Conservation (phyloP, 2,797 vertebrate genomes). For the Sebastes trivittatus region DNA sequence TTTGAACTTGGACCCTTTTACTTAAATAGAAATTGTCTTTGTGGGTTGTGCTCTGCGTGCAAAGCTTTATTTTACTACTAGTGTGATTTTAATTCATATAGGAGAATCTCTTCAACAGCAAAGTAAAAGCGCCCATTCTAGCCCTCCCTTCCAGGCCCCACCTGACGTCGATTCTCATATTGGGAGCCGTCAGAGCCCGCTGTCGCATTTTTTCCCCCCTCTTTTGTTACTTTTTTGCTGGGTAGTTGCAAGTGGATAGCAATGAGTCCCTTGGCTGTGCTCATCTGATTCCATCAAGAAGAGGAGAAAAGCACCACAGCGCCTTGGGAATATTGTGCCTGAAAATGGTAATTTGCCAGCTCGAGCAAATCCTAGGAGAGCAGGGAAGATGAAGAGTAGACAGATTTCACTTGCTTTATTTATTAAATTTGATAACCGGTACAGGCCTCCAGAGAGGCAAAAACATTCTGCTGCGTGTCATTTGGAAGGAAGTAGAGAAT, state of each 20-base stretch:
- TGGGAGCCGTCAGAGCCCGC: conserved; percentile 68
- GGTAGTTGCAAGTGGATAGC: conserved; percentile 73
- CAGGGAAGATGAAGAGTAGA: conserved; percentile 80
- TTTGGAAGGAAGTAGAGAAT: conserved; percentile 53
- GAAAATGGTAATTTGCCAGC: conserved; percentile 83
- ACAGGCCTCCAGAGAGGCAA: conserved; percentile 76
- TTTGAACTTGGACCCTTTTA: conserved; percentile 25
- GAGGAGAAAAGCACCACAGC: conserved; percentile 68
- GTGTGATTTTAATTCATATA: conserved; percentile 30
- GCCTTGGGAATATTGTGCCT: conserved; percentile 75
- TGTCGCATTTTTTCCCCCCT: conserved; percentile 35
- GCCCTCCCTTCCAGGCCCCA: conserved; percentile 10
- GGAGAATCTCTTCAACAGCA: conserved; percentile 30
- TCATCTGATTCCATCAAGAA: conserved; percentile 81
- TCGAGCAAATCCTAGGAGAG: conserved; percentile 79
- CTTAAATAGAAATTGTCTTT: conserved; percentile 5
- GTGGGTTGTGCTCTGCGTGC: conserved; percentile 1
- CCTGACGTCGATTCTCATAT: conserved; percentile 58
- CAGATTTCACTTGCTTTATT: conserved; percentile 83
- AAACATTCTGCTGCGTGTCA: conserved; percentile 72
- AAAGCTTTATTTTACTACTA: not conserved
- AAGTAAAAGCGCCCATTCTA: conserved; percentile 44
- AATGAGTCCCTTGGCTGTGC: conserved; percentile 75
- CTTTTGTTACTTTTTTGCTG: conserved; percentile 45
- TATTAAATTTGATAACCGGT: conserved; percentile 85